Evolutionary conservation across 2,113 vertebrate species (phyloP), one percentile per base, ranked within the genome.

Genomic region (Macquaria australasica): DNA sequence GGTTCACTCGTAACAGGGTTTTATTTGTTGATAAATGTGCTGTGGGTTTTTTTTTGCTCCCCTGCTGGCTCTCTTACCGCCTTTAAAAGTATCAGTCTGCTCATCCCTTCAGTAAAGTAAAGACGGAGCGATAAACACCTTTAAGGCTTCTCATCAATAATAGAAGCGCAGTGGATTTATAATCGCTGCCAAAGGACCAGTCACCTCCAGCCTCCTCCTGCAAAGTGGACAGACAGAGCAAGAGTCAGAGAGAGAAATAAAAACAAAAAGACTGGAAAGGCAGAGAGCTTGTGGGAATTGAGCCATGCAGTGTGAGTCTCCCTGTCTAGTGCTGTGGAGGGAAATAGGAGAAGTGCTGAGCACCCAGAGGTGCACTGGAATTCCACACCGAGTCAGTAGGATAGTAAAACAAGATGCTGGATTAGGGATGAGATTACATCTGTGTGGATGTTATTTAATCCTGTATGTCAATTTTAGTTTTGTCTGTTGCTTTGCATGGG

Each of bases 61-160:
- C 82, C 79, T 68, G 72, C 56, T 75, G 83, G 66, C 90, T 91
- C 73, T 87, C 75, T 82, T n/a, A 53, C 66, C 53, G 58, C 75
- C 58, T 89, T 79, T 81, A 55, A 68, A 90, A 77, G 81, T 82
- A 91, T 88, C 90, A 39, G 80, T 66, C 74, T 79, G 78, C 85
- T 91, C 78, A 80, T 88, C 90, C 84, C 81, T 76, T 80, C 76
- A 77, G 76, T 79, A 68, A 85, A 88, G 90, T 80, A 84, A 87
- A 91, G 87, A 74, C 45, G 37, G 48, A 83, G 77, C 8, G 79
- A 91, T 83, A 91, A 90, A 92, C 86, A 89, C 84, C 91, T 92
- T 76, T 80, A 90, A 91, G 90, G 86, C 90, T 91, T 86, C 88
- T 90, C 89, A 91, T 92, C 88, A 89, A 92, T 91, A 91, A 94